Base-by-base conservation (phyloP, 2,888 invertebrate genomes). In the Petrolisthes cinctipes region DNA sequence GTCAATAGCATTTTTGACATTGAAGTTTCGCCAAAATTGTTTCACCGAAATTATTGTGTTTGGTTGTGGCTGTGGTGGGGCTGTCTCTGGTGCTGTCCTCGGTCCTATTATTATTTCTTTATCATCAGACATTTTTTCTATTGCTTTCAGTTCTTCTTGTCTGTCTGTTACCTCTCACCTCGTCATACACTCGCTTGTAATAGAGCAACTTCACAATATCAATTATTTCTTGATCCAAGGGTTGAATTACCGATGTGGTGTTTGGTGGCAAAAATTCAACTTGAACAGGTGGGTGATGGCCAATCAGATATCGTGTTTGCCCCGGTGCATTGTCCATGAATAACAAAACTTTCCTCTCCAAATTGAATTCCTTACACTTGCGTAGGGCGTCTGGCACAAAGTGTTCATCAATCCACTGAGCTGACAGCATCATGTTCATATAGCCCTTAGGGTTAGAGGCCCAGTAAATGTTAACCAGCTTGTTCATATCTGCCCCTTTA, bases 401-500 rank as follows among this genome's bases (percentile, higher is more conserved):
- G 53, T 78, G 78, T 78, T 78, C 11, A 78, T 78, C 78, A 78
- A 78, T 6, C 78, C 78, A 53, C n/a, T 78, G 5, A 6, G 53
- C n/a, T 4, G 78, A 78, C 14, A 78, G 76, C 78, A 78, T 53
- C 78, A 78, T 78, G 17, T 78, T 78, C 78, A 78, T 78, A 17
- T 78, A 53, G 4, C 78, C 78, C 78, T 78, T 78, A 14, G 61
- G 61, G 9, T 61, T 61, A 61, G 61, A 61, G 61, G 61, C 61
- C 61, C 61, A 61, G 61, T 61, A 61, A 61, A 61, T 61, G 61
- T 61, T 53, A 37, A 51, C 78, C 78, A 78, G 78, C n/a, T 53
- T 17, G 37, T 78, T 51, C 14, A 78, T 14, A 17, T 53, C n/a
- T 37, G 78, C 51, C n/a, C 78, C 4, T 53, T 78, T 78, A 17